A percentile compares a stretch with the other conserved stretches of the same genome.
These are phyloP conservation scores for Phymastichus coffea DNA, from an alignment of 1,140 invertebrate species.

Conservation along the genomic window DNA sequence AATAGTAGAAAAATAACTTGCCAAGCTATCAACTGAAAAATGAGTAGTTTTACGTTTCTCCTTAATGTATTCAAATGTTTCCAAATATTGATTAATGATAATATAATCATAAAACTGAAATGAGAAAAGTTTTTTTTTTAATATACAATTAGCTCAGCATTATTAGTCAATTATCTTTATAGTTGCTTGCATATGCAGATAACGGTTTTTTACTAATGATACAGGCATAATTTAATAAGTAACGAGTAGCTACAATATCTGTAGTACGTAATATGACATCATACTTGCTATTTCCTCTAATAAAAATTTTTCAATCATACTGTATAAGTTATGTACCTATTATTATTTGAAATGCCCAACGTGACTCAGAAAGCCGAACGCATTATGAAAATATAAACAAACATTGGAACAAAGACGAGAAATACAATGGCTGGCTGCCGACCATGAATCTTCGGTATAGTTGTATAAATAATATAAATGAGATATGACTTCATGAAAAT, in stretches of 20 bases:
- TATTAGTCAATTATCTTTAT: neutral
- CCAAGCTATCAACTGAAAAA: constrained; percentile 75
- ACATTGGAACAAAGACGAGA: too few species aligned
- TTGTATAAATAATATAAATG: too few species aligned
- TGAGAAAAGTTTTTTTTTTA: too few species aligned
- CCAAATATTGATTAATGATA: constrained; percentile 38
- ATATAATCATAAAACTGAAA: constrained; percentile 50
- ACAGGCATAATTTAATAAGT: constrained; percentile 93
- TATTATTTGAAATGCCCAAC: too few species aligned
- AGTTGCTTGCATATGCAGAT: constrained; percentile 61
- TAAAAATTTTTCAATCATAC: too few species aligned
- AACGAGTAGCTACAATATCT: constrained; percentile 95
- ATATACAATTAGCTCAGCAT: neutral
- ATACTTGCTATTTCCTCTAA: too few species aligned
- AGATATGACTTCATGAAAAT: too few species aligned
- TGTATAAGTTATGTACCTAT: too few species aligned
- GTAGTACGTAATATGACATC: constrained; percentile 92
- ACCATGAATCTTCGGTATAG: too few species aligned
- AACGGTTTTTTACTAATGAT: constrained; percentile 76
- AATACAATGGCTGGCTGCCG: too few species aligned
- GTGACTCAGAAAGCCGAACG: too few species aligned
- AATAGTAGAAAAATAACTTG: constrained; percentile 82
- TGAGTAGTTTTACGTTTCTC: constrained; percentile 62
- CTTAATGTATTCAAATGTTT: constrained; percentile 46
- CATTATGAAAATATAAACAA: too few species aligned